Evolutionary conservation across 2,113 vertebrate species (phyloP), one percentile per base, ranked within the genome.

Genomic region (Oreochromis spilurus): DNA sequence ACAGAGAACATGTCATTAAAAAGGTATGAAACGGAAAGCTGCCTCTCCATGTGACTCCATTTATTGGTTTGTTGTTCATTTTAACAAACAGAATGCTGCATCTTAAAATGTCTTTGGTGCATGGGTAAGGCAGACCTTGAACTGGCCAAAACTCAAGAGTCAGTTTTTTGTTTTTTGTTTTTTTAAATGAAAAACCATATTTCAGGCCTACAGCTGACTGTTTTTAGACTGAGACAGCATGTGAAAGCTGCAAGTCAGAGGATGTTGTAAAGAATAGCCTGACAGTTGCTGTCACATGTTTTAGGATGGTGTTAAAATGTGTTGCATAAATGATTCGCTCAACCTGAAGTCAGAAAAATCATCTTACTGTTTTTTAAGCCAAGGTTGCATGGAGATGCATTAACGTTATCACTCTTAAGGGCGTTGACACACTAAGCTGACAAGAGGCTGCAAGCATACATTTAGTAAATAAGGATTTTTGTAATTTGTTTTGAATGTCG

Each of bases 1-100:
- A 75, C 82, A 57, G 83, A 60, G 86, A 93, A 87, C 58, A 72
- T 87, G 84, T 83, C 84, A 92, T 94, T 91, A 89, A 89, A 91
- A 86, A 88, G 88, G 85, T 87, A 90, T 94, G 88, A 94, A 94
- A 94, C 88, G 90, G 91, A 89, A 91, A 86, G 79, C 89, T 88
- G 80, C 79, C 90, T 91, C 79, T 86, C 79, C 81, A 80, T 88
- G 60, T 92, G 88, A 90, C 89, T 85, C 36, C 62, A 82, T 55
- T 92, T 91, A 77, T 78, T 89, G 80, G 75, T 80, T 81, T 38
- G 34, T 77, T 89, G 67, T 83, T 91, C 38, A 40, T 70, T 82
- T 72, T 43, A 67, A 50, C 29, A 58, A 53, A 62, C 21, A 48
- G 65, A 77, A 45, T 36, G n/a, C 9, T 7, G 9, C 38, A 9